Conservation (phyloP, 2,888 invertebrate species). For the Fissipunctia ypsillon region DNA sequence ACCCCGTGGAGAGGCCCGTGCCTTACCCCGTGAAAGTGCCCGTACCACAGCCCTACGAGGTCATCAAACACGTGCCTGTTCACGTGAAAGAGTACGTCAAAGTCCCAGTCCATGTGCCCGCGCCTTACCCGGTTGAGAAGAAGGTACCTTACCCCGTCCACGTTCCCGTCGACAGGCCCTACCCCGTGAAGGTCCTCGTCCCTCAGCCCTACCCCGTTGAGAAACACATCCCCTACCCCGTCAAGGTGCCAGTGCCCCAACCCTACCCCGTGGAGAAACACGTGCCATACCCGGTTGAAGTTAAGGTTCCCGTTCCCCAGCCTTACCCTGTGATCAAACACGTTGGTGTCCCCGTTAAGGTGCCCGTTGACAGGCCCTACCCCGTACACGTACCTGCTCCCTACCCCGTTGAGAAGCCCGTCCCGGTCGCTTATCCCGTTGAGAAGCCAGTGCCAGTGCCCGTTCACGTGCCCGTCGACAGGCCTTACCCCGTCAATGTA, state of each 20-base stretch:
- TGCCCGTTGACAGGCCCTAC: constrained; percentile 93
- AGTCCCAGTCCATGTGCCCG: constrained; percentile 94
- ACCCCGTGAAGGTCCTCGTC: constrained; percentile 94
- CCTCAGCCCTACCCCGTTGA: constrained; percentile 95
- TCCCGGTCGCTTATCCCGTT: constrained; percentile 91
- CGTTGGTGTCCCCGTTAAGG: constrained; percentile 92
- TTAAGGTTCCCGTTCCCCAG: constrained; percentile 94
- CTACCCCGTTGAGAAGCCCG: constrained; percentile 91
- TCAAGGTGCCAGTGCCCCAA: constrained; percentile 94
- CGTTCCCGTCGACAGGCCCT: constrained; percentile 94
- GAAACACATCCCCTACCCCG: constrained; percentile 93
- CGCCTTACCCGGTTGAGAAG: constrained; percentile 95
- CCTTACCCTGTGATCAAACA: constrained; percentile 93
- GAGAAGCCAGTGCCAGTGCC: constrained; percentile 92
- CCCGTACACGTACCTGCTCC: constrained; percentile 92
- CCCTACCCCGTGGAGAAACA: constrained; percentile 95
- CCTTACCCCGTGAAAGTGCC: constrained; percentile 93
- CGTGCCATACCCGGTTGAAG: constrained; percentile 93
- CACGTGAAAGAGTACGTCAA: constrained; percentile 95
- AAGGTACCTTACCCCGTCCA: constrained; percentile 93
- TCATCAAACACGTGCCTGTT: constrained; percentile 92
- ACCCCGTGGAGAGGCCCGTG: constrained; percentile 92
- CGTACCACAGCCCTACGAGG: constrained; percentile 93
- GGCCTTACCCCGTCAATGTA: constrained; percentile 90
- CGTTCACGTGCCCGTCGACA: constrained; percentile 92